Conservation (phyloP, 2,888 invertebrate species). For the Taphrorychus bicolor region DNA sequence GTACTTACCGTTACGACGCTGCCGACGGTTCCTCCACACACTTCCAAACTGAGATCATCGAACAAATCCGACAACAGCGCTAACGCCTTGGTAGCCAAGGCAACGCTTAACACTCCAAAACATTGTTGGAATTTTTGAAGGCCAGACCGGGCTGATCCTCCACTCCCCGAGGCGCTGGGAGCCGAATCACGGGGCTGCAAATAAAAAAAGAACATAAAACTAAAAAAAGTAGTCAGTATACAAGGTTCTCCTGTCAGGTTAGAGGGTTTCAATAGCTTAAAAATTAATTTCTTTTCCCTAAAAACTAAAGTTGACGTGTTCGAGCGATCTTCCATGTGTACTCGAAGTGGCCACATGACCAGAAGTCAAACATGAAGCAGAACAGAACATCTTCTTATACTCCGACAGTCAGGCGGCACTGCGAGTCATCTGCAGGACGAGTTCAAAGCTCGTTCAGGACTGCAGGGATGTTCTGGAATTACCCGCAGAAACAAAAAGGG, state of each 20-base stretch:
- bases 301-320: no score
- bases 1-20: constrained; percentile 51
- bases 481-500: no score
- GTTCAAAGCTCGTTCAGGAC: no score
- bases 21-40: constrained; percentile 58
- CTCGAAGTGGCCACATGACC: no score
- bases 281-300: no score
- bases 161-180: constrained; percentile 52
- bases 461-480: no score
- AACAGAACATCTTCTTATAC: no score
- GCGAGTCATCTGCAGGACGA: no score
- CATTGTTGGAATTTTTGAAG: constrained; percentile 84
- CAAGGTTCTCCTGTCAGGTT: background rate
- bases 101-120: constrained; percentile 88
- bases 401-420: no score
- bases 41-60: constrained; percentile 79
- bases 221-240: background rate
- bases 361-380: no score
- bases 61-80: constrained; percentile 76
- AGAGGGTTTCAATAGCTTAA: no score
- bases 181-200: constrained; percentile 25
- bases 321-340: no score
- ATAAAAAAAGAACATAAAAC: constrained; percentile 15
- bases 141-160: constrained; percentile 66
- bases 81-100: constrained; percentile 85